Conservation (phyloP, 2,113 vertebrate genomes). For the Aleadryas rufinucha region DNA sequence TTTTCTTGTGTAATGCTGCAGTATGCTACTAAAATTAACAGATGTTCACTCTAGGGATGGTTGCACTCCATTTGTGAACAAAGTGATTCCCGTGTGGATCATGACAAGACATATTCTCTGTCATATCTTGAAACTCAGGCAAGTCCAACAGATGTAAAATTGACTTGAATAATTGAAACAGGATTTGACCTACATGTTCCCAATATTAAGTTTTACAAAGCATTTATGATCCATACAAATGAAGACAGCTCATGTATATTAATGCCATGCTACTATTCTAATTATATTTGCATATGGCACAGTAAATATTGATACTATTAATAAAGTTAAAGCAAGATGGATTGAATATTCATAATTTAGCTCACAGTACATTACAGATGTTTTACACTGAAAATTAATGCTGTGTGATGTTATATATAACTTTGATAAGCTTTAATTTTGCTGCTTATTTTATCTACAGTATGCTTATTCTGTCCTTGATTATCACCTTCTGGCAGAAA, state of each 20-base stretch:
- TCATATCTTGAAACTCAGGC: background rate
- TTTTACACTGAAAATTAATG: slow-evolving; percentile 17
- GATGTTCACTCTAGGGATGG: background rate
- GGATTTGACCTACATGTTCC: background rate
- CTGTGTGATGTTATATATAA: background rate
- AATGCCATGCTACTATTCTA: background rate
- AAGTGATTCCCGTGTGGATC: background rate
- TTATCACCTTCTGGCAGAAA: background rate
- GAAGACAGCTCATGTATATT: background rate
- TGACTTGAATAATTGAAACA: background rate
- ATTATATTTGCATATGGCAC: background rate
- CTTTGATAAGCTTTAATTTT: background rate
- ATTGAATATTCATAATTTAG: slow-evolving; percentile 19
- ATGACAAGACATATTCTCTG: background rate
- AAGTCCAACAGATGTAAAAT: background rate
- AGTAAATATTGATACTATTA: slow-evolving; percentile 42
- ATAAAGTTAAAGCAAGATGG: background rate
- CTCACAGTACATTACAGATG: background rate
- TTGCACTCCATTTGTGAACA: background rate
- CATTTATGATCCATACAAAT: background rate
- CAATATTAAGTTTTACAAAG: background rate
- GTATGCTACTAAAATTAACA: background rate
- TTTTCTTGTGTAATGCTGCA: background rate
- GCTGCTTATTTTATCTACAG: background rate
- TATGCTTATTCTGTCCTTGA: slow-evolving; percentile 14